Percentiles rank a stretch among this genome's conserved stretches.
Evolutionary conservation across 2,888 invertebrate species (phyloP).

Genomic region (Proisotoma minuta): DNA sequence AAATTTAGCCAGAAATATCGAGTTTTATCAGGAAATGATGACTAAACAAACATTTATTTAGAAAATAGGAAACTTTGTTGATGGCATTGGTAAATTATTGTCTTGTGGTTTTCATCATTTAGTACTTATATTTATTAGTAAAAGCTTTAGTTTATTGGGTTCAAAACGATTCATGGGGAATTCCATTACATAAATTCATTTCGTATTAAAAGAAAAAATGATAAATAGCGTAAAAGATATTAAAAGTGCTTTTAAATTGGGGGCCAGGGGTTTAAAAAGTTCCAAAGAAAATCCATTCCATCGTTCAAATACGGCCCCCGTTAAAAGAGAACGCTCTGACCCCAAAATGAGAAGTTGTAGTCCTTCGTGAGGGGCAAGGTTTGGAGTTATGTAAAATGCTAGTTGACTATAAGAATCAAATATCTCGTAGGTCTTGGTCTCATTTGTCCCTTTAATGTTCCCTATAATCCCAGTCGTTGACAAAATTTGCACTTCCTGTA

Average conservation of each 20-base stretch:
- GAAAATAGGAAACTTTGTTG: too few species aligned
- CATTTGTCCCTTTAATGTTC: not conserved
- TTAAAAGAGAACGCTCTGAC: slow-evolving; percentile 5
- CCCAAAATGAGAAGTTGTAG: slow-evolving; percentile 12
- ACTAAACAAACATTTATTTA: too few species aligned
- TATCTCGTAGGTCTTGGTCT: slow-evolving; percentile 13
- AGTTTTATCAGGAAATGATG: too few species aligned
- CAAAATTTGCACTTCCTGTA: slow-evolving; percentile 13
- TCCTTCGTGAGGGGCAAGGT: slow-evolving; percentile 7
- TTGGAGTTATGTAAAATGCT: slow-evolving; percentile 12
- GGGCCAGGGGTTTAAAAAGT: slow-evolving; percentile 19
- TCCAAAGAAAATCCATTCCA: slow-evolving; percentile 12
- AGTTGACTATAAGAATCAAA: slow-evolving; percentile 17
- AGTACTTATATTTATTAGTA: too few species aligned
- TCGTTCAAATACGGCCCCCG: slow-evolving; percentile 11
- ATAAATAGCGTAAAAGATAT: slow-evolving; percentile 11
- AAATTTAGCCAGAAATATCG: too few species aligned
- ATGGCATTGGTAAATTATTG: too few species aligned
- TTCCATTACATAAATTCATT: too few species aligned
- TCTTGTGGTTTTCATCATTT: too few species aligned
- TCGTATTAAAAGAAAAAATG: not conserved
- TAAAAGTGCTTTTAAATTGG: slow-evolving; percentile 17
- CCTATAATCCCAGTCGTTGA: slow-evolving; percentile 17
- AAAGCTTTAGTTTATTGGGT: too few species aligned
- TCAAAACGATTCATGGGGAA: too few species aligned